These are phyloP conservation scores for Platichthys stellatus DNA, from an alignment of 2,113 vertebrate genomes.

Conservation along the genomic window DNA sequence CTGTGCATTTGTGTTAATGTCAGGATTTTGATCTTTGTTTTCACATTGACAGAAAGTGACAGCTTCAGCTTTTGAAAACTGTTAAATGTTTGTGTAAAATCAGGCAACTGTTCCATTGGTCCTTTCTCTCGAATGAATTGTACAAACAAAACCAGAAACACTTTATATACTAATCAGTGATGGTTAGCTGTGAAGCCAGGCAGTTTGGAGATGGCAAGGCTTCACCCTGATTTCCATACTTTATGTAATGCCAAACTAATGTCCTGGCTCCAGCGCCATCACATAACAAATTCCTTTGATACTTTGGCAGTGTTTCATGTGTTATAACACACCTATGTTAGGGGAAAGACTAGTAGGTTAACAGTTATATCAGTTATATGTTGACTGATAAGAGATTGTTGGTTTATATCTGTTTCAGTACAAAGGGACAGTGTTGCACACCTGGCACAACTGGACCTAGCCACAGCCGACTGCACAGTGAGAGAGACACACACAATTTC, in stretches of 20 bases:
- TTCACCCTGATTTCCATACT: no score
- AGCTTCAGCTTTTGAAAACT: no score
- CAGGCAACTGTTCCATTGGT: no score
- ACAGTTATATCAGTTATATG: background rate
- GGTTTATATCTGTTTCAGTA: conserved; percentile 79
- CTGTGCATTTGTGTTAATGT: no score
- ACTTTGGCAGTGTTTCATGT: no score
- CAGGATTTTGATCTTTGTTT: no score
- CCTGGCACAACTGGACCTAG: conserved; percentile 87
- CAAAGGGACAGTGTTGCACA: conserved; percentile 84
- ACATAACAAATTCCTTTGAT: background rate
- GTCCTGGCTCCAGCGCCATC: background rate
- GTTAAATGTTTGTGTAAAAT: no score
- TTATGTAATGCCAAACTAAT: background rate
- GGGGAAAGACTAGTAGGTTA: background rate
- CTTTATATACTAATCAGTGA: background rate
- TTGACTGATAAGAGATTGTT: conserved; percentile 7
- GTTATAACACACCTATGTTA: background rate
- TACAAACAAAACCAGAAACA: background rate
- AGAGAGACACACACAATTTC: conserved; percentile 27
- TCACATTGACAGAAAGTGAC: no score
- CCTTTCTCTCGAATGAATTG: no score
- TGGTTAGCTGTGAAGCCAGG: background rate
- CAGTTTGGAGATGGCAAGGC: background rate
- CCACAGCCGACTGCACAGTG: conserved; percentile 77